Evolutionary conservation across 2,888 invertebrate species (phyloP), one percentile per base, ranked within the genome.

Genomic region (Empis livida): DNA sequence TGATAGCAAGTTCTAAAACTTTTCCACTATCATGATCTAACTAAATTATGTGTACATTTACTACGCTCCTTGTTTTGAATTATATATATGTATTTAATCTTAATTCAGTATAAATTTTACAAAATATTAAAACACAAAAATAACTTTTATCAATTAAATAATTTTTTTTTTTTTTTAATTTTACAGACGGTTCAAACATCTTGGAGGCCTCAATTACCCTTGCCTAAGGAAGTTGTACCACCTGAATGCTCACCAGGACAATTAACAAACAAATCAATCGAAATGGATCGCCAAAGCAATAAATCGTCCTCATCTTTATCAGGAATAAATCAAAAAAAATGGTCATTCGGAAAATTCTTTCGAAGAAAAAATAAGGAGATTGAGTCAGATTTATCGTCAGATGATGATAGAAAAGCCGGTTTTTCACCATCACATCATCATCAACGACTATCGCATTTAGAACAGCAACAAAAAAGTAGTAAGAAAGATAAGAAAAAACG

Each of bases 291-390:
- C 58, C 44, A 56, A 51, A 52, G 48, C 46, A 50, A 31, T 42
- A 49, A 49, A 41, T 41, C 41, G 23, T 41, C 27, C 11, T 27
- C 41, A 10, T 41, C 27, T 10, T 16, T 16, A 14, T 27, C 13
- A 13, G 20, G 6, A 20, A 23, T 50, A 43, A 57, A 55, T 39
- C 57, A 51, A 70, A 78, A 76, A 60, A 86, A 85, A 66, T 89
- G 88, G 88, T 84, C 84, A 10, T 76, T 89, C 40, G 86, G 88
- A 9, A 83, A 82, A 57, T 73, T 89, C 4, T 84, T 89, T 61
- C 75, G 84, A 52, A 75, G 82, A 61, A 83, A 83, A 67, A 85
- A 84, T 65, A 78, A 79, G 50, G 75, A 76, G 8, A 47, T 56
- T 9, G 62, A 60, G 44, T 56, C 62, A 8, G 64, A 61, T 45